phyloP scores from a whole-genome alignment of 2,888 invertebrate species.

The Orthosia gothica region DNA sequence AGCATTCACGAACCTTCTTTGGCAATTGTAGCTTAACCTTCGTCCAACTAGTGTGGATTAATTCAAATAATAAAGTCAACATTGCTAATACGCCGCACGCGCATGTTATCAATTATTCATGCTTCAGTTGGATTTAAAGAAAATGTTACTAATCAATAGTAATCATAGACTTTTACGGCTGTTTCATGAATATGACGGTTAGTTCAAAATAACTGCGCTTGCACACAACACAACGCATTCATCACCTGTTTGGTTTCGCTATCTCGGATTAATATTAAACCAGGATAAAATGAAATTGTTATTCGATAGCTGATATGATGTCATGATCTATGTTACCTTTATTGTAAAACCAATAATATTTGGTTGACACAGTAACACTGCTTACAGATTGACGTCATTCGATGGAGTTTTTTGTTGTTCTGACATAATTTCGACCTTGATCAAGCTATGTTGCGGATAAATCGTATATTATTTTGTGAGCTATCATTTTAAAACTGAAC shows the following conservation, averaged over 20 bases:
- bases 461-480: too few species aligned
- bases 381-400: constrained; percentile 51
- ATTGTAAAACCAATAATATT: constrained; percentile 16
- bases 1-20: too few species aligned
- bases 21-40: too few species aligned
- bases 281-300: constrained; percentile 19
- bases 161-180: constrained; percentile 19
- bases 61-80: background rate
- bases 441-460: background rate
- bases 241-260: background rate
- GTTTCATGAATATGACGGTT: constrained; percentile 3
- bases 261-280: constrained; percentile 33
- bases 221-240: constrained; percentile 3
- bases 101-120: background rate
- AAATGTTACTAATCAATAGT: constrained; percentile 24
- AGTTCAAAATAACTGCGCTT: constrained; percentile 11
- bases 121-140: constrained; percentile 11
- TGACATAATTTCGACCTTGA: constrained; percentile 28
- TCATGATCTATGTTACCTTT: constrained; percentile 12
- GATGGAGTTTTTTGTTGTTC: constrained; percentile 21
- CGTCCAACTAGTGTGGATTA: too few species aligned
- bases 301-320: constrained; percentile 17
- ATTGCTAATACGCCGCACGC: background rate
- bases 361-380: constrained; percentile 11
- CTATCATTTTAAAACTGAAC: too few species aligned